These are phyloP conservation scores for Erythrolamprus reginae DNA, from an alignment of 2,113 vertebrate genomes.

Conservation along the genomic window DNA sequence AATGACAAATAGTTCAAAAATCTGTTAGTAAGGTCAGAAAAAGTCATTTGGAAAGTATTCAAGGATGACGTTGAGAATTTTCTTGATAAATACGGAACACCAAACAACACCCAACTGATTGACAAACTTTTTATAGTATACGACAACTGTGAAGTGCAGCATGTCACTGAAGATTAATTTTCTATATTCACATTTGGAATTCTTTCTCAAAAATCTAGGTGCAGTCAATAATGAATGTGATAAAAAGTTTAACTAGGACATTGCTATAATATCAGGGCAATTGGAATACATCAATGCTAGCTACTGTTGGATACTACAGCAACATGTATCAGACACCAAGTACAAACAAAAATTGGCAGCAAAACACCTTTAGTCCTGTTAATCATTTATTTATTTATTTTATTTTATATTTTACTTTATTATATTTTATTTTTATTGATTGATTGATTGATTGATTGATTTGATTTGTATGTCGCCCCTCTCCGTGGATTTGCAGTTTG, in stretches of 20 bases:
- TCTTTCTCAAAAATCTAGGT: background rate
- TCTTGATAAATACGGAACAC: background rate
- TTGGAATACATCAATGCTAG: background rate
- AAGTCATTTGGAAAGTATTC: background rate
- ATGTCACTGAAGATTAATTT: background rate
- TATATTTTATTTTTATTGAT: no score
- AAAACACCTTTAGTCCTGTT: background rate
- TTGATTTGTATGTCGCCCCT: no score
- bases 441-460: no score
- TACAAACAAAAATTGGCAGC: background rate
- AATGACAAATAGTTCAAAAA: background rate
- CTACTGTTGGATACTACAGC: background rate
- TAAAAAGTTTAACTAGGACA: background rate
- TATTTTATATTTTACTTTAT: no score
- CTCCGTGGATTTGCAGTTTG: no score
- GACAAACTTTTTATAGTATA: background rate
- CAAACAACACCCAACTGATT: background rate
- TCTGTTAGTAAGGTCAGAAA: background rate
- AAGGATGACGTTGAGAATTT: background rate
- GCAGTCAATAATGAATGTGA: background rate
- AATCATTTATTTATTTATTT: no score
- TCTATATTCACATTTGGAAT: background rate
- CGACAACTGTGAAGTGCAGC: background rate
- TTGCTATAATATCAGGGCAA: background rate
- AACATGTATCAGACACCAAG: background rate